A percentile compares a stretch with the other conserved stretches of the same genome.
Evolutionary conservation across 2,797 vertebrate genomes (phyloP).

Genomic region (Buphagus erythrorhynchus): DNA sequence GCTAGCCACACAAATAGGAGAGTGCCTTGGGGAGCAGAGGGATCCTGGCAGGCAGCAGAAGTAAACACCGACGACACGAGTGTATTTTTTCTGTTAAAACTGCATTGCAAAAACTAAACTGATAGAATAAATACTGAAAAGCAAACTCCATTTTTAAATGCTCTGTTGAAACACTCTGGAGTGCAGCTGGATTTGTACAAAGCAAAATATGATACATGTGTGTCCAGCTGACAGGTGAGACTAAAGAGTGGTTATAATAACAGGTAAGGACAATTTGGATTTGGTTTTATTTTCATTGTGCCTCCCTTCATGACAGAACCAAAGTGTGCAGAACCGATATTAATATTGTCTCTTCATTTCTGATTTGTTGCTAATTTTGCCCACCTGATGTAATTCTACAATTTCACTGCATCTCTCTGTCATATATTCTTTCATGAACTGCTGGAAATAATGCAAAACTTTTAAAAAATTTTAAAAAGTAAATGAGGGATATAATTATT

Average conservation of each 20-base stretch:
- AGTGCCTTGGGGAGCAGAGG: conserved; percentile 22
- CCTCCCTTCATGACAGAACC: not conserved
- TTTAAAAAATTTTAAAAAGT: not conserved
- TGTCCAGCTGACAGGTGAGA: not conserved
- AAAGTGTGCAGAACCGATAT: not conserved
- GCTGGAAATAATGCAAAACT: not conserved
- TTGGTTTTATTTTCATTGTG: not conserved
- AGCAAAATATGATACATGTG: not conserved
- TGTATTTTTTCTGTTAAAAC: not conserved
- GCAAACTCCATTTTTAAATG: not conserved
- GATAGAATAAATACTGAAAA: not conserved
- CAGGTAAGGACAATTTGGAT: not conserved
- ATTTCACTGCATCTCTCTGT: not conserved
- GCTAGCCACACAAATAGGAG: conserved; percentile 31
- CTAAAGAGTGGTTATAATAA: not conserved
- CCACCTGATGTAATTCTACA: not conserved
- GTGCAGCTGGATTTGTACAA: not conserved
- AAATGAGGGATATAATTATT: not conserved
- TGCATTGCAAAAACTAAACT: not conserved
- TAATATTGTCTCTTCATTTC: not conserved
- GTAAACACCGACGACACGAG: not conserved
- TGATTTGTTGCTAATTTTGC: not conserved
- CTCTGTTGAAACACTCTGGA: not conserved
- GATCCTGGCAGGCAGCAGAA: conserved; percentile 44
- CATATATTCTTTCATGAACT: not conserved